Evolutionary conservation across 1,140 invertebrate genomes (phyloP), one percentile per base, ranked within the genome.

Genomic region (Mylabris phalerata): DNA sequence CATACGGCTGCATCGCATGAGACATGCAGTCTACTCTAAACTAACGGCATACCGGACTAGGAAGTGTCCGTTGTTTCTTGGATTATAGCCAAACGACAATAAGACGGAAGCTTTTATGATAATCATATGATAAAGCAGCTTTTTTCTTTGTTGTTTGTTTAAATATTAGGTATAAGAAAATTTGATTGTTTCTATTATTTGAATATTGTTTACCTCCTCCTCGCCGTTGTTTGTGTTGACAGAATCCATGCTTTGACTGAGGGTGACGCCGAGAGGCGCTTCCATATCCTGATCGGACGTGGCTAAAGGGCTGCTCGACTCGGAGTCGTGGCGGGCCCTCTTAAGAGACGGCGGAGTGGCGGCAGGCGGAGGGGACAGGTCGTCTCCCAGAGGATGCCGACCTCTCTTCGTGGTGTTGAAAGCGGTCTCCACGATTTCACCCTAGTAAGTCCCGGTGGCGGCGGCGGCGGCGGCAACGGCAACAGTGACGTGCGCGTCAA

Each of bases 181-280:
- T 19, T 40, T 40, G 6, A 7, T 40, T 10, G 10, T 4, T 42
- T 42, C 1, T 42, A 7, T 42, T 42, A 4, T 42, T 42, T 42
- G 41, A 10, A 7, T 6, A n/a, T 42, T 42, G 6, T 11, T 11
- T 73, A 92, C 90, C 89, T 92, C 90, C 82, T 92, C 90, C 80
- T 92, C 90, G 76, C 88, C 88, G 72, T 88, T 89, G 69, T 87
- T 88, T 63, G 90, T 92, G 79, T 92, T 92, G 74, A 93, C 90
- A 68, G 90, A 92, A 81, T 93, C 90, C 88, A 92, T 92, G 79
- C 89, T 92, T 79, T 93, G 90, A 62, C 83, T 85, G 59, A 86
- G 78, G 66, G 83, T 81, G 63, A 80, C 81, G 66, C 82, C 78
- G 72, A 82, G 79, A 69, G 73, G 79, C 73, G 77, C 78, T 71